A percentile compares a stretch with the other conserved stretches of the same genome.
Evolutionary conservation across 1,140 invertebrate genomes (phyloP).

Genomic region (Oreohelix idahoensis): DNA sequence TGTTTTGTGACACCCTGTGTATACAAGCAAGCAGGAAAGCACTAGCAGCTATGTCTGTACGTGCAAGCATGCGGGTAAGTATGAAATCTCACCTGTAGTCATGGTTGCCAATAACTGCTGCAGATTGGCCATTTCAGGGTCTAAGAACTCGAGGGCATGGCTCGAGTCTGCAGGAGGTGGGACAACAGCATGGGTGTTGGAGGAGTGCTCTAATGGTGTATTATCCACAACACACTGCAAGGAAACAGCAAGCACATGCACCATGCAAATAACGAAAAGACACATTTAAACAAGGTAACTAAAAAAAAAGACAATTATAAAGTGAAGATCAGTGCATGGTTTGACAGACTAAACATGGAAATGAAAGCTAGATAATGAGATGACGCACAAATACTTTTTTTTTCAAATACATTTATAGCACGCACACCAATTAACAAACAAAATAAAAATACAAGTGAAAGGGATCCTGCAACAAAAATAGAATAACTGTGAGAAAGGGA

Average conservation of each 20-base stretch:
- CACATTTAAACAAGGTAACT: constrained; percentile 6
- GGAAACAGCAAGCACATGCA: constrained; percentile 43
- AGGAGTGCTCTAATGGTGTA: constrained; percentile 21
- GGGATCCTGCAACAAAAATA: not conserved
- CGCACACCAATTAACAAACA: not conserved
- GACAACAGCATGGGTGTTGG: not conserved
- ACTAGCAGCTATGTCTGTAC: not conserved
- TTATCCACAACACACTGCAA: constrained; percentile 37
- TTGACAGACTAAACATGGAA: not conserved
- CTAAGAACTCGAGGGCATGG: constrained; percentile 71
- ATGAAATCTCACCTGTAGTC: constrained; percentile 55
- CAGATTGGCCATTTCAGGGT: constrained; percentile 76
- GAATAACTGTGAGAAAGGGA: not conserved
- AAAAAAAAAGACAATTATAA: not conserved
- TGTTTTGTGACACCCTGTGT: too few relatives aligned
- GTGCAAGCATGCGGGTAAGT: constrained; percentile 18
- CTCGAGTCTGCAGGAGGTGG: constrained; percentile 21
- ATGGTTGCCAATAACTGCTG: constrained; percentile 76
- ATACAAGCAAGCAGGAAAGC: not conserved
- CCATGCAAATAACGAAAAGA: constrained; percentile 36
- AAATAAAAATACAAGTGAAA: not conserved
- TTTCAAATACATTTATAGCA: not conserved
- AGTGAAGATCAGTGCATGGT: not conserved
- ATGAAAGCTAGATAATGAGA: not conserved
- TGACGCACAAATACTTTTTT: not conserved